These are phyloP conservation scores for Zosterops hypoxanthus DNA, from an alignment of 2,113 vertebrate species.

Conservation along the genomic window DNA sequence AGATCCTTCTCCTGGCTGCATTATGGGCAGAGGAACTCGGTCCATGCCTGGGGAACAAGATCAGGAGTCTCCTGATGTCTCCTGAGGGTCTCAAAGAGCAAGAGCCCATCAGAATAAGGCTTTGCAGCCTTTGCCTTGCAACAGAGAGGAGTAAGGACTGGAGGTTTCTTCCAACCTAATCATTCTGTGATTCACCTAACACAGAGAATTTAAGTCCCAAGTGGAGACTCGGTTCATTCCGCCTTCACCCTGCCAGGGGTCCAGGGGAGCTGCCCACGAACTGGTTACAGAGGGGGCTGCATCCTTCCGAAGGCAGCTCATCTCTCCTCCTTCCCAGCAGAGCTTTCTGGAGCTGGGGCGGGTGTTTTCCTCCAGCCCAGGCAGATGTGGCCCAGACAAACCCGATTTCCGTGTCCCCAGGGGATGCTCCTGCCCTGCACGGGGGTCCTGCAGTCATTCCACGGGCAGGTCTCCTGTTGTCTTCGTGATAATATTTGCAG, in stretches of 20 bases:
- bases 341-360: not conserved
- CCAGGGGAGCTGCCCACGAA: not conserved
- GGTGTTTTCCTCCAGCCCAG: not conserved
- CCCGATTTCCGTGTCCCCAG: accelerated
- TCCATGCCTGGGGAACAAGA: not conserved
- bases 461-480: not conserved
- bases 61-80: not conserved
- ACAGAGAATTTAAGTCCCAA: not conserved
- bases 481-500: not conserved
- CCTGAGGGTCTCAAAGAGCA: not conserved
- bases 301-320: not conserved
- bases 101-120: not conserved
- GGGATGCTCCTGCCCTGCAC: not conserved
- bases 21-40: accelerated
- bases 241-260: too few species aligned
- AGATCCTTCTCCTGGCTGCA: not conserved
- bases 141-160: not conserved
- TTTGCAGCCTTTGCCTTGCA: not conserved
- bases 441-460: accelerated
- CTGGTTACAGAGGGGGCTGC: not conserved
- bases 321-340: not conserved
- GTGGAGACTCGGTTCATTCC: not conserved
- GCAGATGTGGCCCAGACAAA: not conserved
- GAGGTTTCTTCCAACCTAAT: not conserved
- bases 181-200: not conserved